Base-by-base conservation (phyloP, 2,888 invertebrate species). In the Pegoplata infirma region DNA sequence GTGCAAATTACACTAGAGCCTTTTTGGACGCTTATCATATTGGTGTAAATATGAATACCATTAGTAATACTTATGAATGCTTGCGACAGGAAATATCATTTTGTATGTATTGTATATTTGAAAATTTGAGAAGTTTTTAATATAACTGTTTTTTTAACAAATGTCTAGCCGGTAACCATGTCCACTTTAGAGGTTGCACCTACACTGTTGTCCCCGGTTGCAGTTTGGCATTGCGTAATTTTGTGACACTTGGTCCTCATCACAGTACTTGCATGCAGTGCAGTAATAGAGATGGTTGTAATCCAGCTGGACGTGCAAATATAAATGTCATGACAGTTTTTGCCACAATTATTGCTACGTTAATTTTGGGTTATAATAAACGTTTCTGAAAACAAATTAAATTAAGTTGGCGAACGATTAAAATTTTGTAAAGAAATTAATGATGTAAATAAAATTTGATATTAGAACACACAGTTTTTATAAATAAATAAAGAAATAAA, bases 231-330 rank as follows among this genome's bases (percentile, higher is more conserved):
- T 51, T 83, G 10, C 49, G 53, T 5, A 61, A 76, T 6, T 21
- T 46, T 6, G 3, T 16, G 1, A n/a, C 6, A 1, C 32, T 49
- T 4, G n/a, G 12, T 40, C 12, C 5, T n/a, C n/a, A 40, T 40
- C n/a, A 40, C 12, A 12, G 36, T 40, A 4, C 1, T 40, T 40
- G 36, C n/a, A 40, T n/a, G 12, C n/a, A 40, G 5, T 40, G 36
- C 36, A 1, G 36, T 5, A 10, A 40, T 0, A 64, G 47, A 6
- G 74, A 83, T 59, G 78, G 71, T 5, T 84, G 84, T 40, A 84
- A 84, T 79, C 82, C 83, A 6, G 84, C 84, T 6, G 82, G 61
- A 14, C 82, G 82, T 12, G 61, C 64, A 12, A 59, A 49, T 21
- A 32, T 67, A 1, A 36, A 68, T 47, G 8, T 40, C 1, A 7